Base-by-base conservation (phyloP, 2,113 vertebrate genomes). In the Rana temporaria region DNA sequence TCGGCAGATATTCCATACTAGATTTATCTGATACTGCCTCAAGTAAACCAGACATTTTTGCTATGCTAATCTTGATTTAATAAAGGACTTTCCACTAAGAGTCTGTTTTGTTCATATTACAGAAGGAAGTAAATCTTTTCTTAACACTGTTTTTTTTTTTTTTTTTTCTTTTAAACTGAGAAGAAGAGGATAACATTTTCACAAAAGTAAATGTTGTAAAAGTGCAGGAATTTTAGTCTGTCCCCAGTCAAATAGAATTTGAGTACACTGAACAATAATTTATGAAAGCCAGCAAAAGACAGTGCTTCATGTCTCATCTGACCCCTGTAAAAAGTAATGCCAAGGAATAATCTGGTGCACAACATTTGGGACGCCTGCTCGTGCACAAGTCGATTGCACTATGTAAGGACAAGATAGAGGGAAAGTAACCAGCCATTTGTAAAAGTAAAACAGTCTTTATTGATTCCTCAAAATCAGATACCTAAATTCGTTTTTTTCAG, bases 41-140 rank as follows among this genome's bases (percentile, higher is more conserved):
- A 59, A 17, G 30, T 69, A 68, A 67, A 66, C 65, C 77, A 68
- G 52, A 68, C 65, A 67, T 59, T 38, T 78, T 79, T 59, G 26
- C 64, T 42, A 68, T 26, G 20, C 52, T 79, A 79, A 79, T 69
- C 77, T 66, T 68, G 77, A 57, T 79, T 79, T 79, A 79, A 79
- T 59, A 79, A 79, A 30, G 48, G 19, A 67, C 53, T 79, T 79
- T 79, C 65, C 64, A 68, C 62, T 66, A 67, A 42, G 34, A 62
- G 26, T 38, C 57, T 60, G 72, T 75, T 42, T 42, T 75, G 72
- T 62, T 42, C 72, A 60, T 57, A 75, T 75, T 75, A 75, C 72
- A 60, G 56, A 62, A 22, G 32, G 14, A 59, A 42, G 72, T 75
- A 62, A 75, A 75, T 75, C 72, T 75, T 32, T 55, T 22, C 32